Base-by-base conservation (phyloP, 2,888 invertebrate species). In the Schizaphis graminum region DNA sequence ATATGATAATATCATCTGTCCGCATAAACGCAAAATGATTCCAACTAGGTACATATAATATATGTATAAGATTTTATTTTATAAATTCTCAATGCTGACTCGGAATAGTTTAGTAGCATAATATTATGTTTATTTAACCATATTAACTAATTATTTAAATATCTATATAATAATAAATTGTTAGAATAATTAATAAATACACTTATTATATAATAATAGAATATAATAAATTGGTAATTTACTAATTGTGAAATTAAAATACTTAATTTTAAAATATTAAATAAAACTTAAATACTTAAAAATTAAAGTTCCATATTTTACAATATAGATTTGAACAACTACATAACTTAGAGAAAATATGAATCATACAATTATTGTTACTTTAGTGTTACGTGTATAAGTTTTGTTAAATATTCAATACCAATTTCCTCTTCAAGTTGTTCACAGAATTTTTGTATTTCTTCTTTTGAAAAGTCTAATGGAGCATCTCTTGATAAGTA, bases 381-480 rank as follows among this genome's bases (percentile, higher is more conserved):
- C 4, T 26, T 1, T 44, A 61, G 5, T 67, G 11, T 21, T 67
- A 49, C 4, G n/a, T 2, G 1, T 84, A 41, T 5, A 16, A 26
- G 0, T 26, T 41, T 53, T n/a, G 0, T 88, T 13, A 99, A 96
- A 95, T 97, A 96, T 56, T 97, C 97, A 61, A 96, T 96, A 92
- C 98, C 96, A 94, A 99, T 98, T 96, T 99, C 99, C 94, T 98
- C 97, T 56, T 98, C 97, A 97, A 99, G 99, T 96, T 99, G 97
- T 94, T 97, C 97, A 56, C 99, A 96, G 96, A 99, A 98, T 96
- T 98, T 98, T 1, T 98, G 98, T 99, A 99, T 99, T 96, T 99
- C 97, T 89, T 97, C 97, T 96, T 99, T 99, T 8, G 97, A 96
- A 96, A 99, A 99, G 1, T 97, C 97, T 95, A 99, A 97, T 86